Conservation (phyloP, 1,140 invertebrate species). For the Marisa cornuarietis region DNA sequence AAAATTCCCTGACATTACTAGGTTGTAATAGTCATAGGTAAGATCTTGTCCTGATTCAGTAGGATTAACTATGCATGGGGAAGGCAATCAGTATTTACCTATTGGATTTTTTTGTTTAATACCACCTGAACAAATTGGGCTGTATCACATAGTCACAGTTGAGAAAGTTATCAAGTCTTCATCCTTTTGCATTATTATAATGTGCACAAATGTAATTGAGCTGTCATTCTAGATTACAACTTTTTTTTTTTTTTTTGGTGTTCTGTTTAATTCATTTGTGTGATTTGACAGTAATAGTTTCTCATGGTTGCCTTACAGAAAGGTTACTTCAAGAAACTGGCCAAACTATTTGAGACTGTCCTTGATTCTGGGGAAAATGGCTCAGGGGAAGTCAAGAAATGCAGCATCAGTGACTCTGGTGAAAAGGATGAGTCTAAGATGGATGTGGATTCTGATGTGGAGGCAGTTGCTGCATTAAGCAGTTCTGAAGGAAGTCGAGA, state of each 20-base stretch:
- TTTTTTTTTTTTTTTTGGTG: background rate
- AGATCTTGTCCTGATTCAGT: too few relatives aligned
- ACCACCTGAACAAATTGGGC: too few relatives aligned
- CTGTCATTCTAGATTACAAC: too few relatives aligned
- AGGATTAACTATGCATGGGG: background rate
- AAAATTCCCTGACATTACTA: background rate
- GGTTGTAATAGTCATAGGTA: background rate
- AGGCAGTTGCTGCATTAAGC: background rate
- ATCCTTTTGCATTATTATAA: too few relatives aligned
- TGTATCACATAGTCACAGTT: too few relatives aligned
- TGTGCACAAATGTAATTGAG: too few relatives aligned
- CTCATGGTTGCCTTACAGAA: constrained; percentile 43
- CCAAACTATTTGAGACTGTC: constrained; percentile 39
- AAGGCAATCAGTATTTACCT: background rate
- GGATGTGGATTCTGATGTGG: background rate
- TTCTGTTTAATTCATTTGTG: background rate
- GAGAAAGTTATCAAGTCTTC: too few relatives aligned
- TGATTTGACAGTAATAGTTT: background rate
- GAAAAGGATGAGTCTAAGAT: too few relatives aligned
- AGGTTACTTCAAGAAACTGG: constrained; percentile 53
- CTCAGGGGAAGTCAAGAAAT: constrained; percentile 14
- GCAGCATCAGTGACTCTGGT: background rate
- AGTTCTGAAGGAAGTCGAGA: background rate
- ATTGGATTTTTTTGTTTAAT: too few relatives aligned
- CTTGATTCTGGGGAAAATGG: constrained; percentile 18